Evolutionary conservation across 1,140 invertebrate species (phyloP).

Genomic region (Drosophila prosaltans): DNA sequence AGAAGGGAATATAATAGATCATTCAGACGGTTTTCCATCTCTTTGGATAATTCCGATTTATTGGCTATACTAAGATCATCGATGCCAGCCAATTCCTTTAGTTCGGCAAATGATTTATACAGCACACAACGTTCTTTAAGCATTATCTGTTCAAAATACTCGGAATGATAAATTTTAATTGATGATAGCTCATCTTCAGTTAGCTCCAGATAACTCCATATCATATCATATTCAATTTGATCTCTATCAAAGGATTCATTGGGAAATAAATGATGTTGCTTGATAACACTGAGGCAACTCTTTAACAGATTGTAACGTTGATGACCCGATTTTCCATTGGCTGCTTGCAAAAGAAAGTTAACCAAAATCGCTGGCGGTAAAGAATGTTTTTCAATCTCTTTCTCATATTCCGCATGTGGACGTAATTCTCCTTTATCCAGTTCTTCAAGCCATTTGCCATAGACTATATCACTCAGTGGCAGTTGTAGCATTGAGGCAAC

Average conservation of each 20-base stretch:
- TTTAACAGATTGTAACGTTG: constrained; percentile 69
- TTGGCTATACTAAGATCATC: constrained; percentile 71
- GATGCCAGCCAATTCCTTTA: constrained; percentile 78
- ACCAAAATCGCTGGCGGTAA: constrained; percentile 72
- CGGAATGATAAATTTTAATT: constrained; percentile 71
- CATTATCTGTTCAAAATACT: constrained; percentile 82
- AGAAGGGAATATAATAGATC: constrained; percentile 74
- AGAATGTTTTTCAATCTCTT: constrained; percentile 63
- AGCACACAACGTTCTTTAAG: constrained; percentile 72
- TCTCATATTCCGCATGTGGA: constrained; percentile 63
- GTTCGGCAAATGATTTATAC: constrained; percentile 77
- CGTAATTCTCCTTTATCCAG: constrained; percentile 51
- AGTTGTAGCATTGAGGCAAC: constrained; percentile 67
- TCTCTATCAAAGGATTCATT: constrained; percentile 80
- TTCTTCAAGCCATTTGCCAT: constrained; percentile 72
- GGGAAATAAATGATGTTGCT: constrained; percentile 75
- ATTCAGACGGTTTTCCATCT: constrained; percentile 63
- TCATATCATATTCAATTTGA: constrained; percentile 81
- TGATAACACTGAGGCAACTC: constrained; percentile 70
- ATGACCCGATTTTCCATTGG: constrained; percentile 8
- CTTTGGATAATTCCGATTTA: constrained; percentile 45
- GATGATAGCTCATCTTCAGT: constrained; percentile 10
- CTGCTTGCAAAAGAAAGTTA: constrained; percentile 73
- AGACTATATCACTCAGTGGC: constrained; percentile 76
- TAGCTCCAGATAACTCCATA: constrained; percentile 66